Percentiles rank a stretch among this genome's conserved stretches.
Conservation (phyloP, 2,797 vertebrate genomes). For the Acipenser oxyrinchus region DNA sequence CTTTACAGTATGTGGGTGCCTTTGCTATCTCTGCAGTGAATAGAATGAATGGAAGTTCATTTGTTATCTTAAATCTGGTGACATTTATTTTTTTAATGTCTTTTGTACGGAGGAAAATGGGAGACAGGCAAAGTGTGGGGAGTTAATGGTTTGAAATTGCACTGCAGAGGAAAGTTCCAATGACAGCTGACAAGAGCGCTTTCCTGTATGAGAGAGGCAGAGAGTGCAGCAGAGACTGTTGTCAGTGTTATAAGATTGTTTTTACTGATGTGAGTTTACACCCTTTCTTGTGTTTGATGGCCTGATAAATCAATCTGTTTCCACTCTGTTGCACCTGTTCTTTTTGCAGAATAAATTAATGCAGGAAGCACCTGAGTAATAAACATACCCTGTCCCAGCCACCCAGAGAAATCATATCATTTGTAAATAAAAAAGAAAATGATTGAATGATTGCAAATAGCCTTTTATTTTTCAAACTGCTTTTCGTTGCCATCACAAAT, state of each 20-base stretch:
- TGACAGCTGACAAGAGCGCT: constrained; percentile 61
- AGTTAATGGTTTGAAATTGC: constrained; percentile 74
- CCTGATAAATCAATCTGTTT: constrained; percentile 79
- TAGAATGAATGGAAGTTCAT: no score
- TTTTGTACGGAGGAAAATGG: constrained; percentile 52
- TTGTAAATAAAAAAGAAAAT: constrained; percentile 46
- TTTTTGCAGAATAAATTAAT: constrained; percentile 76
- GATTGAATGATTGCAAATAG: constrained; percentile 16
- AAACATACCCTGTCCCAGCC: constrained; percentile 48
- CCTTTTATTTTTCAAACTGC: constrained; percentile 36
- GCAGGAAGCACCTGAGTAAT: constrained; percentile 43
- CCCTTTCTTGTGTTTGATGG: constrained; percentile 74
- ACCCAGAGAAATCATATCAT: constrained; percentile 70
- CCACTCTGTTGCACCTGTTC: constrained; percentile 66
- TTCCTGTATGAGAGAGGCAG: constrained; percentile 58
- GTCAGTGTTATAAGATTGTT: constrained; percentile 61
- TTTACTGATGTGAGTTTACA: constrained; percentile 67
- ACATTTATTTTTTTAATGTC: no score
- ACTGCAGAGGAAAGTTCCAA: constrained; percentile 66
- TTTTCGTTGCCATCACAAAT: constrained; percentile 43
- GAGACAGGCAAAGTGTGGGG: constrained; percentile 49
- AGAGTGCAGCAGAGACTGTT: constrained; percentile 60
- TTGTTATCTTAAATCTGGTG: no score
- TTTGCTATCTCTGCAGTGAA: no score
- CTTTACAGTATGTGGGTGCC: no score